phyloP scores from a whole-genome alignment of 2,797 vertebrate genomes.

The Cephalopachus bancanus region DNA sequence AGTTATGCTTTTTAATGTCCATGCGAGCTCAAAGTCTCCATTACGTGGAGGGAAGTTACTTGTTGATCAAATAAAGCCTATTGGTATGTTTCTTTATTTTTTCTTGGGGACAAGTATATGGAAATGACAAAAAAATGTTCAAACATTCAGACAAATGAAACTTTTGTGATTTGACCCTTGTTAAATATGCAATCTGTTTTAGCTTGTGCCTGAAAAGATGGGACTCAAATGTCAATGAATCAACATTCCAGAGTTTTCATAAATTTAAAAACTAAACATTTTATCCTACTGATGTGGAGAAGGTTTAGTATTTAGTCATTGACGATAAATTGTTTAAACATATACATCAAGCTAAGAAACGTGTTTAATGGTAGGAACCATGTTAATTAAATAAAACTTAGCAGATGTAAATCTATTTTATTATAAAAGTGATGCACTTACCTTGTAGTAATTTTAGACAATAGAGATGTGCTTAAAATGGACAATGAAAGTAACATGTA shows the following conservation, averaged over 20 bases:
- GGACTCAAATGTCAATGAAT: not conserved
- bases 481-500: not conserved
- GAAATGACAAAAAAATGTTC: not conserved
- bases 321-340: slow-evolving; percentile 11
- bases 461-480: slow-evolving; percentile 6
- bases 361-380: not conserved
- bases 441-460: not conserved
- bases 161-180: not conserved
- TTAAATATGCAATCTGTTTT: slow-evolving; percentile 12
- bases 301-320: slow-evolving; percentile 45
- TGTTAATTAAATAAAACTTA: slow-evolving; percentile 5
- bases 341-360: not conserved
- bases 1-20: not conserved
- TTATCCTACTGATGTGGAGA: not conserved
- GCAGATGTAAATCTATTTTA: not conserved
- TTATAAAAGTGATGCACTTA: not conserved
- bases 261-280: slow-evolving; percentile 40
- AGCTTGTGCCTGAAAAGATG: not conserved
- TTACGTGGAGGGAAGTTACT: not conserved
- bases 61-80: not conserved
- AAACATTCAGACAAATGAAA: slow-evolving; percentile 11
- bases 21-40: not conserved
- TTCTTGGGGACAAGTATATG: not conserved
- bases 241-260: not conserved
- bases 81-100: not conserved